These are phyloP conservation scores for Andrena camellia DNA, from an alignment of 2,888 invertebrate species.

Conservation along the genomic window DNA sequence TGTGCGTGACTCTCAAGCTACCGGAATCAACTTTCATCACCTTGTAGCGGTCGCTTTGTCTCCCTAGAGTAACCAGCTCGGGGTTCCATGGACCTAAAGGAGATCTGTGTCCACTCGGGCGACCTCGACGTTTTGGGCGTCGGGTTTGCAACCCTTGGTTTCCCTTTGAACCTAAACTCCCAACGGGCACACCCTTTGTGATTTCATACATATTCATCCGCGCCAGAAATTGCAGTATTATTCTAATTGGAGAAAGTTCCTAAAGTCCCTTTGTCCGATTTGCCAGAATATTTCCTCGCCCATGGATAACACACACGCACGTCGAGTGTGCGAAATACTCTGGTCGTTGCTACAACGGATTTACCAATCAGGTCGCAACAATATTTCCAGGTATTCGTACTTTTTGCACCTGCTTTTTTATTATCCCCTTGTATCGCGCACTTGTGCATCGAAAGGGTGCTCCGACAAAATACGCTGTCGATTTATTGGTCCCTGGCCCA, in stretches of 20 bases:
- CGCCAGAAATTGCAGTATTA: not conserved
- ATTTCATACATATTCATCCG: not conserved
- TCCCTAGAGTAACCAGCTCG: not conserved
- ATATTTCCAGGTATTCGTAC: not conserved
- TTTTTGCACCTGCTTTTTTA: not conserved
- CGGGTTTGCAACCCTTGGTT: not conserved
- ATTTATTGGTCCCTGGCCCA: not conserved
- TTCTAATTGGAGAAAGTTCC: not conserved
- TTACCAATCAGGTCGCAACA: slow-evolving; percentile 31
- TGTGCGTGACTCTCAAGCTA: not conserved
- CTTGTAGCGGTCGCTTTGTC: not conserved
- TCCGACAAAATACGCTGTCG: not conserved
- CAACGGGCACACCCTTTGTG: not conserved
- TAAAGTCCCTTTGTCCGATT: no score
- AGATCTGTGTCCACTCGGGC: not conserved
- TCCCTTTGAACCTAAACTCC: no score
- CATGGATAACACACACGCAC: not conserved
- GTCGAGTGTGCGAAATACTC: slow-evolving; percentile 2
- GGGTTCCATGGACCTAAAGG: not conserved
- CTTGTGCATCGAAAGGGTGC: not conserved
- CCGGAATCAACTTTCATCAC: not conserved
- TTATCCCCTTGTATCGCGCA: not conserved
- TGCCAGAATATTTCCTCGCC: not conserved
- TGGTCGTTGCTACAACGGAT: not conserved
- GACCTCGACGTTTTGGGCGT: not conserved